Conservation (phyloP, 2,797 vertebrate species). For the Myotis planiceps region DNA sequence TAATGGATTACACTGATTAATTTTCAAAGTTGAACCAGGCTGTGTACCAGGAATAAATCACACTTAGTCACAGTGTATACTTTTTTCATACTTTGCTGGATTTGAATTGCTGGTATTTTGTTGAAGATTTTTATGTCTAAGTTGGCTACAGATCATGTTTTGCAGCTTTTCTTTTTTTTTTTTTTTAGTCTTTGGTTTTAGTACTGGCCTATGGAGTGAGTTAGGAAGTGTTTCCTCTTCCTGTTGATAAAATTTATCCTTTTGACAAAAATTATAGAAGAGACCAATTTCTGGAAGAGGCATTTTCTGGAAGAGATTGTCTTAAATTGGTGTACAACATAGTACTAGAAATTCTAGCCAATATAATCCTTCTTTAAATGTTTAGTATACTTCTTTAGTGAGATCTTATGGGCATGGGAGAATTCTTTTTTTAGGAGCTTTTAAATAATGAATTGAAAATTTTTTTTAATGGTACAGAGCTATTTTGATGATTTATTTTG, state of each 20-base stretch:
- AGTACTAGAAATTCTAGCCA: not conserved
- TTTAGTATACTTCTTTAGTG: not conserved
- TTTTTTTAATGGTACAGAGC: not conserved
- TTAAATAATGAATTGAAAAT: not conserved
- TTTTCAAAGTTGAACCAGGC: not conserved
- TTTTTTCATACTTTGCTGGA: not conserved
- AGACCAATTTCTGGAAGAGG: not conserved
- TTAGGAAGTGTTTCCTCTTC: not conserved
- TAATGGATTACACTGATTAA: not conserved
- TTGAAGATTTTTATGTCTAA: not conserved
- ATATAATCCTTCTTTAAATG: not conserved
- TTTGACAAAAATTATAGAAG: not conserved
- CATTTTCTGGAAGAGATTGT: not conserved
- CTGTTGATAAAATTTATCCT: not conserved
- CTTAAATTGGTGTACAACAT: not conserved
- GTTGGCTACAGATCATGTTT: not conserved
- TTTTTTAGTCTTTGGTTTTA: not conserved
- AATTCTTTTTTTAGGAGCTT: not conserved
- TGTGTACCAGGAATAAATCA: not conserved
- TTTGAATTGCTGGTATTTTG: not conserved
- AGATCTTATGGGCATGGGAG: not conserved
- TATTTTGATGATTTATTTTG: not conserved
- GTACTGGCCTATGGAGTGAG: not conserved
- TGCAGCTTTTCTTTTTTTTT: not conserved
- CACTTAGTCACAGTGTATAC: not conserved